Evolutionary conservation across 2,888 invertebrate species (phyloP).

Genomic region (Neoitamus cyanurus): DNA sequence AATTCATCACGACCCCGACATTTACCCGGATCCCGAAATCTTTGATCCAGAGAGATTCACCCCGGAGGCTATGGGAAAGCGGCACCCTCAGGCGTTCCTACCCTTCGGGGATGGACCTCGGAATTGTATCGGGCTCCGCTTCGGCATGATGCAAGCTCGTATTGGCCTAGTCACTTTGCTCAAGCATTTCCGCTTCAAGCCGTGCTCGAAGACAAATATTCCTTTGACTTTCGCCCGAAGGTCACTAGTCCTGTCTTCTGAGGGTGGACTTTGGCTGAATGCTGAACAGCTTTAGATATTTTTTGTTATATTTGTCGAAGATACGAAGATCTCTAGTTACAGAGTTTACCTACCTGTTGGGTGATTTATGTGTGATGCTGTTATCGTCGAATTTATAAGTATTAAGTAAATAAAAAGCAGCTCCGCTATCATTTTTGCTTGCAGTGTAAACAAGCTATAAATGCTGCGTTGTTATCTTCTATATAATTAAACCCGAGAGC

Average conservation of each 20-base stretch:
- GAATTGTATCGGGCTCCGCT: constrained; percentile 58
- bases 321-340: too few species aligned
- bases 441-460: too few species aligned
- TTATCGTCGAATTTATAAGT: too few species aligned
- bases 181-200: constrained; percentile 44
- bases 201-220: constrained; percentile 44
- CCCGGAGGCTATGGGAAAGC: constrained; percentile 67
- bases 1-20: constrained; percentile 63
- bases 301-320: not conserved
- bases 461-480: too few species aligned
- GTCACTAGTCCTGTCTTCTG: constrained; percentile 67
- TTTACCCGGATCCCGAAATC: constrained; percentile 62
- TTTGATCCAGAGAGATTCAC: constrained; percentile 68
- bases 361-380: too few species aligned
- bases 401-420: too few species aligned
- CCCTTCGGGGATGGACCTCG: constrained; percentile 61
- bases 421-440: too few species aligned
- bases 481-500: too few species aligned
- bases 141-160: constrained; percentile 50
- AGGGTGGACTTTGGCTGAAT: constrained; percentile 59
- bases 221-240: constrained; percentile 36
- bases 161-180: constrained; percentile 48
- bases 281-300: not conserved
- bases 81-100: constrained; percentile 56
- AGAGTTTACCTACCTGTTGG: too few species aligned